Evolutionary conservation across 2,113 vertebrate genomes (phyloP), one percentile per base, ranked within the genome.

Genomic region (Cariama cristata): DNA sequence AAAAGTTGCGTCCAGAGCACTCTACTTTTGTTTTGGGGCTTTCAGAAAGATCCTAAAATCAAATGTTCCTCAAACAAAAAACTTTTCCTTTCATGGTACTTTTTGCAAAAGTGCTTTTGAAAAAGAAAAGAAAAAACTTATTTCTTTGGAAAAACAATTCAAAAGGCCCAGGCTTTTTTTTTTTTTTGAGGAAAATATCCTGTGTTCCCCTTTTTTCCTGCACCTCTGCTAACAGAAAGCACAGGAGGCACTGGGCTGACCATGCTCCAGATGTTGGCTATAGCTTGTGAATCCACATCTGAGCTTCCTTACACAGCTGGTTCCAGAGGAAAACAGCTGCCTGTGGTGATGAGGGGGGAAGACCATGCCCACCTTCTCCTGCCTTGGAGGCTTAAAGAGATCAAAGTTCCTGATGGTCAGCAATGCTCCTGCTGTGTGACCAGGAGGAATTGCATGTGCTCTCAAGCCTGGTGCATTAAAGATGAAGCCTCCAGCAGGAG

Each of bases 391-490:
- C 50, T 23, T 17, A 8, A 11, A 24, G 63, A 63, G 44, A 35
- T 35, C 45, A 19, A 24, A 72, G 66, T 15, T 77, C 22, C 53
- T 19, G 52, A 14, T 27, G 62, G 79, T 63, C 73, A n/a, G 73
- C n/a, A 4, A 2, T 0, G 26, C 35, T 82, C 11, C 74, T 24
- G 52, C 80, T 49, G 45, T 2, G 13, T 19, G 59, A 12, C 24
- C 33, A 8, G 66, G 23, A 86, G 75, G 59, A 33, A 40, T 4
- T 3, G 0, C 0, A 0, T 3, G 4, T 26, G 38, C 8, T 58
- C 50, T 53, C 42, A 6, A 79, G 42, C 24, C 35, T 0, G 0
- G 26, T 3, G 42, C 27, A 5, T 56, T 66, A 19, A 28, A 16
- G 63, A 14, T 10, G 33, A 23, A 58, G 20, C 33, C n/a, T 72